A percentile compares a stretch with the other conserved stretches of the same genome.
Conservation (phyloP, 2,888 invertebrate genomes). For the Synergus itoensis region DNA sequence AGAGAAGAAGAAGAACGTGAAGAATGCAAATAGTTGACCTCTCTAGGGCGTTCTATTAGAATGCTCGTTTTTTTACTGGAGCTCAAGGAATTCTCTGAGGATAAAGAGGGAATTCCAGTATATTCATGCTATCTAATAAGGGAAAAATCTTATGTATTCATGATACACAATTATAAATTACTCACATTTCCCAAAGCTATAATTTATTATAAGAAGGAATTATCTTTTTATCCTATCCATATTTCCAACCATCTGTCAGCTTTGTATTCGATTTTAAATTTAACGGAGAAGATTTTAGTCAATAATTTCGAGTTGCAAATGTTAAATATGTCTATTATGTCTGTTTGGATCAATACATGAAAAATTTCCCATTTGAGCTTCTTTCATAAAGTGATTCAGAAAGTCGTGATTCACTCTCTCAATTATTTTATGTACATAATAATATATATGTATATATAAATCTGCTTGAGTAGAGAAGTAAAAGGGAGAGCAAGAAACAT, state of each 20-base stretch:
- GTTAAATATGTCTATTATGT: background rate
- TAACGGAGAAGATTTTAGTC: background rate
- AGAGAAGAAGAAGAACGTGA: slow-evolving; percentile 16
- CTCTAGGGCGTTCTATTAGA: background rate
- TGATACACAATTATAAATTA: no score
- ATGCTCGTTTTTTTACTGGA: background rate
- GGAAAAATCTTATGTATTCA: no score
- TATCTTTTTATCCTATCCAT: no score
- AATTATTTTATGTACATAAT: background rate
- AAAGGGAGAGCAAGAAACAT: background rate
- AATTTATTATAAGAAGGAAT: no score
- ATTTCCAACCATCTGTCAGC: background rate
- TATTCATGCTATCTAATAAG: background rate
- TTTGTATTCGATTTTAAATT: background rate
- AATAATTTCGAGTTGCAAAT: background rate
- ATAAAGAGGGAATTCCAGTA: background rate
- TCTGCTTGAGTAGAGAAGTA: background rate
- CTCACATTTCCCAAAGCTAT: no score
- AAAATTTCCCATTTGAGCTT: no score
- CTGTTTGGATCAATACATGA: background rate
- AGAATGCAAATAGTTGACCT: background rate
- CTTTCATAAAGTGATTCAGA: background rate
- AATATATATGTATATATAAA: background rate
- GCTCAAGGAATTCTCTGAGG: background rate
- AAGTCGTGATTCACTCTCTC: background rate